Conservation (phyloP, 2,113 vertebrate genomes). For the Triplophysa siluroides region DNA sequence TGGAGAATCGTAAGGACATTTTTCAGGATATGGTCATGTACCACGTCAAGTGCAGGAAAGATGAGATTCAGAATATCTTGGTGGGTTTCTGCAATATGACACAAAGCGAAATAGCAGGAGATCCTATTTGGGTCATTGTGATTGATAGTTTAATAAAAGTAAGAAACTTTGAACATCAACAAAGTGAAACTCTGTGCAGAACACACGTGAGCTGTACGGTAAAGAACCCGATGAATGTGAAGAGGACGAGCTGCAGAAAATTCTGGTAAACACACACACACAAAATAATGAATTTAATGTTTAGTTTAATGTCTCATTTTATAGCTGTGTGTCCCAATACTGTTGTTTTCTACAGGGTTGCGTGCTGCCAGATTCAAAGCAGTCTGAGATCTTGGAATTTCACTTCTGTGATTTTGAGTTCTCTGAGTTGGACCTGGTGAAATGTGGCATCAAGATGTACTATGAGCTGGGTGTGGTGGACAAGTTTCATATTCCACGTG, state of each 20-base stretch:
- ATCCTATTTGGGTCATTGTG: slow-evolving; percentile 11
- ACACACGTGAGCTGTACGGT: slow-evolving; percentile 72
- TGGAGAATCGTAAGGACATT: slow-evolving; percentile 95
- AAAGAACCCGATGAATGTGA: slow-evolving; percentile 77
- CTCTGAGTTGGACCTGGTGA: slow-evolving; percentile 76
- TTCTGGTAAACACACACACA: slow-evolving; percentile 68
- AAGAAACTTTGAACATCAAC: neutral
- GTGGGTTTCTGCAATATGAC: slow-evolving; percentile 70
- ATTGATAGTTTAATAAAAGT: neutral
- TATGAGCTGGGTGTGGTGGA: slow-evolving; percentile 81
- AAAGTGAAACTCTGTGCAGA: slow-evolving; percentile 57
- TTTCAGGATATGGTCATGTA: slow-evolving; percentile 96
- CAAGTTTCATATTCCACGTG: slow-evolving; percentile 80
- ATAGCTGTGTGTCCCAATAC: slow-evolving; percentile 45
- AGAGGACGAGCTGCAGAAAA: slow-evolving; percentile 76
- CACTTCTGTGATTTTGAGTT: slow-evolving; percentile 77
- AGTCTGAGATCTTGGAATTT: slow-evolving; percentile 73
- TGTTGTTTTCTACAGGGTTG: slow-evolving; percentile 26
- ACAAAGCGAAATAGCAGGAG: slow-evolving; percentile 16
- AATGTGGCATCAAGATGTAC: slow-evolving; percentile 80
- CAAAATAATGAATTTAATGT: neutral
- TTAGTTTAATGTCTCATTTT: slow-evolving; percentile 4
- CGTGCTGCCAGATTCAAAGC: slow-evolving; percentile 62
- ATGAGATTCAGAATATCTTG: slow-evolving; percentile 90
- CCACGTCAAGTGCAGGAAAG: slow-evolving; percentile 88